phyloP scores from a whole-genome alignment of 2,113 vertebrate genomes.

The Prinia subflava region DNA sequence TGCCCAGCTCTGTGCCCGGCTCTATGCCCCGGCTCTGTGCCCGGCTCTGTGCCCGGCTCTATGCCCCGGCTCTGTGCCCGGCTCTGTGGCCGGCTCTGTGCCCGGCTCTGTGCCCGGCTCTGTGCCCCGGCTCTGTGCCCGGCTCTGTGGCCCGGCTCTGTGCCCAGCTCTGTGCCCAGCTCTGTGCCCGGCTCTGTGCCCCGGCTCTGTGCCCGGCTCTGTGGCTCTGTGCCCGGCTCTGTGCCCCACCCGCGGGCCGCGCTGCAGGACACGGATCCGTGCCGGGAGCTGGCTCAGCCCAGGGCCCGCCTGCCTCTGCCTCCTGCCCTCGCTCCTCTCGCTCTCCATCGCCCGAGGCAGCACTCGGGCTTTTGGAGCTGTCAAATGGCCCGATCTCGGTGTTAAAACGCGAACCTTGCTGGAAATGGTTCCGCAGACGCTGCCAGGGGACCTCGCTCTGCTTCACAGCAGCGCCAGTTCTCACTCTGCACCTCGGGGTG shows the following conservation, averaged over 20 bases:
- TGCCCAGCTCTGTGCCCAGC: not conserved
- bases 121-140: not conserved
- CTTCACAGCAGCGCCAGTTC: too few relatives aligned
- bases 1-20: too few relatives aligned
- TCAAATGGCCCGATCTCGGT: not conserved
- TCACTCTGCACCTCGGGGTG: fast-evolving
- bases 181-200: not conserved
- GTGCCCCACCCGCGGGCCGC: not conserved
- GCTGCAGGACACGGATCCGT: fast-evolving
- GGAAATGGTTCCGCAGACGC: not conserved
- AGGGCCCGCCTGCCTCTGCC: not conserved
- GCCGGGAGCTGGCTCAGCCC: not conserved
- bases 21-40: too few relatives aligned
- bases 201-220: too few relatives aligned
- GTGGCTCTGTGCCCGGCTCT: too few relatives aligned
- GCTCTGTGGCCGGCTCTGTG: too few relatives aligned
- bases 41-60: too few relatives aligned
- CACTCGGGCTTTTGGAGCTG: not conserved
- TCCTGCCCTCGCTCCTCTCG: not conserved
- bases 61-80: too few relatives aligned
- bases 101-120: too few relatives aligned
- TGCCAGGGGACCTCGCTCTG: not conserved
- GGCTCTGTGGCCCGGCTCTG: not conserved
- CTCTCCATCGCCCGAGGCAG: not conserved
- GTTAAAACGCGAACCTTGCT: fast-evolving